Evolutionary conservation across 2,888 invertebrate genomes (phyloP), one percentile per base, ranked within the genome.

Genomic region (Acanthopleura granulata): DNA sequence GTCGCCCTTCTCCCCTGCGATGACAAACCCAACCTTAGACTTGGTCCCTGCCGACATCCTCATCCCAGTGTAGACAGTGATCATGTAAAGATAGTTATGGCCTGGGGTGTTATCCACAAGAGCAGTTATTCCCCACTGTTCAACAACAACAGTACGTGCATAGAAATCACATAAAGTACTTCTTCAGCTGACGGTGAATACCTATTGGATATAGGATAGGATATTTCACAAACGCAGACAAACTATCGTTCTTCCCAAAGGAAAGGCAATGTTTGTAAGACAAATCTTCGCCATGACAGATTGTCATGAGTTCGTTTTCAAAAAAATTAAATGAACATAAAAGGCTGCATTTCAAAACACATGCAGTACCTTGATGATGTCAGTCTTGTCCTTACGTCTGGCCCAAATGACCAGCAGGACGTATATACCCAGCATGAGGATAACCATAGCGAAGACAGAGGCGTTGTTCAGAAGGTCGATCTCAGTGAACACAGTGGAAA

Each of bases 371-470:
- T 85, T 87, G 61, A 83, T 79, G 30, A 84, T 79, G 73, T 89
- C 89, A 57, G 82, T 82, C 69, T 82, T 88, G 81, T 91, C 91
- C 77, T 88, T 84, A 61, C 83, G 82, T 50, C 90, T 78, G 0
- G 90, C 86, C 87, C 87, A 89, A 57, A 91, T 80, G 1, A 87
- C 74, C n/a, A 89, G 77, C 0, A 88, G 18, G 9, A 88, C 62
- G 79, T 88, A 90, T 12, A 89, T 29, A 15, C 81, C 77, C 25
- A 88, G 75, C 15, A 86, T 80, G 25, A 86, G 73, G 71, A 89
- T 84, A n/a, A 91, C 78, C n/a, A 89, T 87, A 22, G 86, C 76
- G 73, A 91, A 87, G 27, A 91, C 90, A 27, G 89, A 88, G 50
- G 87, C 80, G 82, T 91, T 91, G 74, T 90, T 87, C 4, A 78